Evolutionary conservation across 2,113 vertebrate genomes (phyloP).

Genomic region (Halcyon malimbica): DNA sequence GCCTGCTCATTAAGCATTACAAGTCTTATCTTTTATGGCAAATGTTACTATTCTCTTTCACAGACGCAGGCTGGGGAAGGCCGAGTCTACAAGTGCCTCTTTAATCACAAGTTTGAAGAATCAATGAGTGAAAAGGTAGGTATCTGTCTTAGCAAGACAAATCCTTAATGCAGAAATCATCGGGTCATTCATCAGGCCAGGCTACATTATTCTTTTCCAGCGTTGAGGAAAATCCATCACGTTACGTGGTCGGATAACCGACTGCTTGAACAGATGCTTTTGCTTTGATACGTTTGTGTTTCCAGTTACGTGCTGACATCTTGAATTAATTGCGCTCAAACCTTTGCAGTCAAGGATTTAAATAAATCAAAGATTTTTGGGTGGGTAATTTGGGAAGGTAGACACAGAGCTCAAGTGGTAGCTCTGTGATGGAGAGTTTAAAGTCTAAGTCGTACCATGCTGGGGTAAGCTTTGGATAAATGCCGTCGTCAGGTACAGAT

Average conservation of each 20-base stretch:
- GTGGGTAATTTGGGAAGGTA: not conserved
- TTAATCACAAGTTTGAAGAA: constrained; percentile 99
- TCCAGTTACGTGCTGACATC: not conserved
- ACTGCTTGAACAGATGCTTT: constrained; percentile 10
- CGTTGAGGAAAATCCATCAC: not conserved
- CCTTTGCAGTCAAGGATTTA: constrained; percentile 19
- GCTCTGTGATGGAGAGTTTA: not conserved
- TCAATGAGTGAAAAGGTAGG: constrained; percentile 93
- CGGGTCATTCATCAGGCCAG: not conserved
- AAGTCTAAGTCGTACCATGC: not conserved
- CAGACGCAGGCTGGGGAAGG: constrained; percentile 95
- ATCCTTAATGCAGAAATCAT: not conserved
- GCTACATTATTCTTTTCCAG: not conserved
- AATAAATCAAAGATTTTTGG: constrained; percentile 17
- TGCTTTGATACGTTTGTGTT: not conserved
- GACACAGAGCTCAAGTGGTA: not conserved
- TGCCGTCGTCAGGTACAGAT: not conserved
- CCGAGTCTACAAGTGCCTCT: constrained; percentile 96
- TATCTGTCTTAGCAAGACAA: constrained; percentile 12
- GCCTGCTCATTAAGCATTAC: not conserved
- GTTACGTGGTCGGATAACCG: fast-evolving
- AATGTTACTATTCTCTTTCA: constrained; percentile 44
- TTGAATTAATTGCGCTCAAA: not conserved
- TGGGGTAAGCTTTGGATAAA: not conserved
- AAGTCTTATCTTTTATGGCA: not conserved